Conservation (phyloP, 2,113 vertebrate species). For the Apodemus speciosus region DNA sequence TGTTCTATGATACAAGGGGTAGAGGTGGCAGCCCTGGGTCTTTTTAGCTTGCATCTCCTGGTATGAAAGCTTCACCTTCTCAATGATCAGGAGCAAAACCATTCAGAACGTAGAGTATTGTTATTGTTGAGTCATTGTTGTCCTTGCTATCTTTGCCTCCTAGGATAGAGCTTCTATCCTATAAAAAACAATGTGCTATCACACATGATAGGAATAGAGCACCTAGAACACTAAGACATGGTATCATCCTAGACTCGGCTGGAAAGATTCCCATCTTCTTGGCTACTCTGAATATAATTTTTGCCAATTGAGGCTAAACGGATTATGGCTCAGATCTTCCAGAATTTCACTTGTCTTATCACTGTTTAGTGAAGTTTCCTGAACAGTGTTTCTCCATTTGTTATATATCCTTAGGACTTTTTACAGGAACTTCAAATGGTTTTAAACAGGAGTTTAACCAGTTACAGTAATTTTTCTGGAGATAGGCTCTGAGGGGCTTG, state of each 20-base stretch:
- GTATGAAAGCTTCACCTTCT: not conserved
- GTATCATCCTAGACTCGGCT: not conserved
- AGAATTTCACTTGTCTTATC: not conserved
- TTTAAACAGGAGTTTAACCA: not conserved
- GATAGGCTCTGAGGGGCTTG: not conserved
- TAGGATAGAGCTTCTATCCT: not conserved
- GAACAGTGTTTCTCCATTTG: conserved; percentile 7
- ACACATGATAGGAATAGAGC: not conserved
- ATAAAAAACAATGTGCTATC: not conserved
- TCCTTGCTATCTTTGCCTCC: too few relatives aligned
- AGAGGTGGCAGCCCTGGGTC: not conserved
- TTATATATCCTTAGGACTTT: not conserved
- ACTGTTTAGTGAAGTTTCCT: conserved; percentile 9
- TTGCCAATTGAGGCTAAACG: not conserved
- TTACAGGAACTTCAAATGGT: not conserved
- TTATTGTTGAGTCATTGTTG: not conserved
- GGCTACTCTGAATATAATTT: not conserved
- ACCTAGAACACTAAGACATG: not conserved
- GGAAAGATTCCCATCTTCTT: not conserved
- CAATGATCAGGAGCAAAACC: not conserved
- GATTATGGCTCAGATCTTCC: not conserved
- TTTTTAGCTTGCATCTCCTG: not conserved
- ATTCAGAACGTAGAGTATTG: not conserved
- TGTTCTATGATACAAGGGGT: not conserved
- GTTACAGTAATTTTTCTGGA: conserved; percentile 1